phyloP scores from a whole-genome alignment of 1,140 invertebrate species.

The Pararge aegeria region DNA sequence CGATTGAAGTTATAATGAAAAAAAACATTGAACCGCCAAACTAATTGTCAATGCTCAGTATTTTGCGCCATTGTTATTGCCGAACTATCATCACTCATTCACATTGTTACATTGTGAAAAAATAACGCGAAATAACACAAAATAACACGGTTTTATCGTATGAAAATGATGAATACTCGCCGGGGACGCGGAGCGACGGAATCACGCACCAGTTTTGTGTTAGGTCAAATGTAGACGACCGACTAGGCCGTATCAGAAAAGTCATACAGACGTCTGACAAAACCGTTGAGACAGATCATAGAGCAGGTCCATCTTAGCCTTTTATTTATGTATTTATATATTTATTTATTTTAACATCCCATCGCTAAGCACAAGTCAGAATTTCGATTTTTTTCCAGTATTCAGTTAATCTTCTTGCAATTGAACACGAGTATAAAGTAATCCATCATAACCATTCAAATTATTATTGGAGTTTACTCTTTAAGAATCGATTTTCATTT shows the following conservation, averaged over 20 bases:
- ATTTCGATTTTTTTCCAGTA: too few species aligned
- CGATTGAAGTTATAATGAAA: too few species aligned
- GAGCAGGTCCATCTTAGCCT: too few species aligned
- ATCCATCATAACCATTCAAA: too few species aligned
- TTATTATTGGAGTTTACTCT: too few species aligned
- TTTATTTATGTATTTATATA: too few species aligned
- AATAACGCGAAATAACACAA: background rate
- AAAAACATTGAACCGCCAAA: background rate
- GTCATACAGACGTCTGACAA: background rate
- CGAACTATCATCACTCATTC: constrained; percentile 15
- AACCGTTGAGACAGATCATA: too few species aligned
- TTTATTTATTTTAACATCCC: too few species aligned
- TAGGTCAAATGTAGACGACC: background rate
- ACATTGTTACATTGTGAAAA: constrained; percentile 30
- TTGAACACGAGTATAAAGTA: too few species aligned
- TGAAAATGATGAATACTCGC: constrained; percentile 36
- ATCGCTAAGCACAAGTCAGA: too few species aligned
- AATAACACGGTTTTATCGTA: constrained; percentile 34
- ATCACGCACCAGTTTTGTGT: constrained; percentile 18
- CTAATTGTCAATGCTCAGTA: background rate
- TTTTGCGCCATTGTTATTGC: constrained; percentile 4
- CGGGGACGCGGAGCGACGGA: constrained; percentile 6
- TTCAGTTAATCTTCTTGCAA: too few species aligned
- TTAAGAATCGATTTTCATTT: too few species aligned
- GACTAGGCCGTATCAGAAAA: background rate